Base-by-base conservation (phyloP, 2,113 vertebrate species). In the Barbus barbus region DNA sequence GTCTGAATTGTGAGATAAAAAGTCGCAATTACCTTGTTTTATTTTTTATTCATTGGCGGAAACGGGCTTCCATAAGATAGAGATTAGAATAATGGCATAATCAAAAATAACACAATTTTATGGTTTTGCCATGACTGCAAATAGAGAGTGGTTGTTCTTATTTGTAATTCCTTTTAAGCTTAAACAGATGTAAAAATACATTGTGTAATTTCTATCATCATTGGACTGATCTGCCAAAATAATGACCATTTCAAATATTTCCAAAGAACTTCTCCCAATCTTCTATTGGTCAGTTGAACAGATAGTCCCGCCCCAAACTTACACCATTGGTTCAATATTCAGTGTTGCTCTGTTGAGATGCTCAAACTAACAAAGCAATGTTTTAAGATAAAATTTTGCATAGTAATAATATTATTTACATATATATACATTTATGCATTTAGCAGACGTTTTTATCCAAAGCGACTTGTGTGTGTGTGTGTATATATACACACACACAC, bases 271-370 rank as follows among this genome's bases (percentile, higher is more conserved):
- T 71, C 36, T 13, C 1, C n/a, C n/a, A n/a, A n/a, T n/a, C n/a
- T n/a, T n/a, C 36, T 41, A 72, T 72, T 72, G 67, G 67, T 72
- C 67, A n/a, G 36, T 41, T 36, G n/a, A 72, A n/a, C 36, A 41
- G 11, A 71, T 72, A 72, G 69, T 14, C 36, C 36, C 36, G 5
- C 69, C 22, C 69, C 22, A 72, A 44, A 72, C 38, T 72, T 22
- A 8, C 5, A 44, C 38, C 1, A 24, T 14, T 72, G 31, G 61
- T 18, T 31, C 28, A 16, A 28, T 53, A 20, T 16, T 18, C 14
- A 18, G 5, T 18, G 61, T 31, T 31, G 61, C 61, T 65, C 6
- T 31, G 14, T 18, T 8, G 6, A 20, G 65, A 69, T 2, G 65
- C 18, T 69, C 20, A 69, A 36, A 69, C 8, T 2, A 67, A 67